phyloP scores from a whole-genome alignment of 2,113 vertebrate species.

The Arothron firmamentum region DNA sequence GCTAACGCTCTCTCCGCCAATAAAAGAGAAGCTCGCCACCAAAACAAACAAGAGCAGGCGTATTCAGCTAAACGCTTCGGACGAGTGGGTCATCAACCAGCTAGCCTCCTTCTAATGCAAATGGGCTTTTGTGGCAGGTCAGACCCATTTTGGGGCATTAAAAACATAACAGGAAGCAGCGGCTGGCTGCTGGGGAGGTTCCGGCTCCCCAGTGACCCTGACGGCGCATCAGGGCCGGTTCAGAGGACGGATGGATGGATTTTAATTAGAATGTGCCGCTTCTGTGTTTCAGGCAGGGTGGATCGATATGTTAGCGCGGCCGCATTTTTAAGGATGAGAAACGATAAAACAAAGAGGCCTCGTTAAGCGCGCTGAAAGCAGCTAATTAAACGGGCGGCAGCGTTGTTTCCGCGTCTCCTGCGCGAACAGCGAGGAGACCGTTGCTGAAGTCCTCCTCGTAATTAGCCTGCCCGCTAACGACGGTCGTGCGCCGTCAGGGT shows the following conservation, averaged over 20 bases:
- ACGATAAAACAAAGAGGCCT: conserved; percentile 26
- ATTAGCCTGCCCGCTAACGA: conserved; percentile 30
- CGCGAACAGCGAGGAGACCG: neutral
- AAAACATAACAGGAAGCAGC: no score
- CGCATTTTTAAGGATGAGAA: conserved; percentile 1
- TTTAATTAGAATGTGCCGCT: neutral
- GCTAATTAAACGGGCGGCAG: conserved; percentile 26
- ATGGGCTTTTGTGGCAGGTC: no score
- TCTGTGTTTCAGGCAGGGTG: neutral
- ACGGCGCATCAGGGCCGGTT: no score
- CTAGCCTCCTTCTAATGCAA: no score
- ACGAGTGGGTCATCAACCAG: no score
- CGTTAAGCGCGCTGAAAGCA: conserved; percentile 8
- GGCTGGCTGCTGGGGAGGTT: no score
- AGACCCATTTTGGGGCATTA: no score
- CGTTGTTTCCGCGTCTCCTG: conserved; percentile 3
- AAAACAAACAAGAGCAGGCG: no score
- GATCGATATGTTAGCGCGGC: conserved; percentile 3
- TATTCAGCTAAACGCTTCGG: no score
- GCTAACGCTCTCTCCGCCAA: no score
- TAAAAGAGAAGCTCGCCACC: no score
- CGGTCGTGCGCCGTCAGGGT: conserved; percentile 35
- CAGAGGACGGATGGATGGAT: conserved; percentile 3
- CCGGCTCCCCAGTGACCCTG: no score
- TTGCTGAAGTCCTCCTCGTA: conserved; percentile 6